phyloP scores from a whole-genome alignment of 2,888 invertebrate species.

The Dolomedes plantarius region DNA sequence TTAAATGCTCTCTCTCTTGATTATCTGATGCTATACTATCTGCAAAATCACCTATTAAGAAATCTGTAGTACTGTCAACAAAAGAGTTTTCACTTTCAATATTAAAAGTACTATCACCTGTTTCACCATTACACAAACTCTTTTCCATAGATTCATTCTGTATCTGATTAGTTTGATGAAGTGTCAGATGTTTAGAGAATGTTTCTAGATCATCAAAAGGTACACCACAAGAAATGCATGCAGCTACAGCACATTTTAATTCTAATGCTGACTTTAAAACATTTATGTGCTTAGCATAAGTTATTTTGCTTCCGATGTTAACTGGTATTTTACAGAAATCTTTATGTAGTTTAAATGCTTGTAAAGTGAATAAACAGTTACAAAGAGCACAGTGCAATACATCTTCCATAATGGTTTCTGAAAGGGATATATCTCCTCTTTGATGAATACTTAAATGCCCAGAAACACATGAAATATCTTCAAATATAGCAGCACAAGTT shows the following conservation, averaged over 20 bases:
- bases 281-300: neutral
- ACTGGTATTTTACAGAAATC: conserved; percentile 14
- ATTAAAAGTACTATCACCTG: neutral
- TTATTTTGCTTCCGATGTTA: neutral
- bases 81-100: neutral
- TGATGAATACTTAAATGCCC: neutral
- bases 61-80: neutral
- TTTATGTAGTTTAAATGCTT: conserved; percentile 26
- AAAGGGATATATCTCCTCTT: neutral
- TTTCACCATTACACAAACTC: neutral
- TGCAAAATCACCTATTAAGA: neutral
- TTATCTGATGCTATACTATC: neutral
- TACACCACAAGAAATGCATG: conserved; percentile 34
- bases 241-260: conserved; percentile 11
- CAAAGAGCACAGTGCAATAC: conserved; percentile 37
- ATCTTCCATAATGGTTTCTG: neutral
- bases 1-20: neutral
- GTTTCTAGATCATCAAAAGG: conserved; percentile 18
- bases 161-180: conserved; percentile 23
- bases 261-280: conserved; percentile 33
- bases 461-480: neutral
- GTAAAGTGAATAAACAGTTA: conserved; percentile 33
- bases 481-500: conserved; percentile 23
- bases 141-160: neutral
- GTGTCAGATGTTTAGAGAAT: conserved; percentile 28